These are phyloP conservation scores for Rhea americana DNA, from an alignment of 2,113 vertebrate species.

Conservation along the genomic window DNA sequence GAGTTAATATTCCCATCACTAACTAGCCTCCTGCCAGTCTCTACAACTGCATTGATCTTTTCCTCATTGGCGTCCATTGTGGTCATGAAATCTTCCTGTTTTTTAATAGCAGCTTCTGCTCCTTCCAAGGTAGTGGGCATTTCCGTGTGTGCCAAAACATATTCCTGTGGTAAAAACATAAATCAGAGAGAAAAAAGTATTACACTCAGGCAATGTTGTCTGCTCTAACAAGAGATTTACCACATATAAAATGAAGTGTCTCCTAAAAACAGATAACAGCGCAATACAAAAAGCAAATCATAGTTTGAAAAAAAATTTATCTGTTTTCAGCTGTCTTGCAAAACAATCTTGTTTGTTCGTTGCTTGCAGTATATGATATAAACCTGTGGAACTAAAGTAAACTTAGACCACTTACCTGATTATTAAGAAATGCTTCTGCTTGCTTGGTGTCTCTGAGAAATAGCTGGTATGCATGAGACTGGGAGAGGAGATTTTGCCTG, in stretches of 20 bases:
- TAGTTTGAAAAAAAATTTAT: neutral
- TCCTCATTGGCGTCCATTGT: conserved; percentile 99
- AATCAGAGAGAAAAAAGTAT: neutral
- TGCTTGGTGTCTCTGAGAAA: conserved; percentile 98
- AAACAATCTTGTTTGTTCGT: neutral
- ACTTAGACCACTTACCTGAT: conserved; percentile 85
- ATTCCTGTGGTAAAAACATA: conserved; percentile 81
- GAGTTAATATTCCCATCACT: conserved; percentile 93
- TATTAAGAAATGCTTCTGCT: conserved; percentile 98
- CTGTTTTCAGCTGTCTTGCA: neutral
- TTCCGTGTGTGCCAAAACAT: conserved; percentile 95
- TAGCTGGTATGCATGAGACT: conserved; percentile 95
- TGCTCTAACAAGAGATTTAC: neutral
- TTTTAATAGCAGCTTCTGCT: conserved; percentile 96
- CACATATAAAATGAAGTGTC: neutral
- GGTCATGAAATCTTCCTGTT: conserved; percentile 99
- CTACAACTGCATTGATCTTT: conserved; percentile 94
- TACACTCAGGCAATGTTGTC: neutral
- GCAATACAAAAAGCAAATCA: neutral
- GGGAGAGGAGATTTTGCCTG: conserved; percentile 95
- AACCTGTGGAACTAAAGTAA: neutral
- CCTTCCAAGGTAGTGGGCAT: conserved; percentile 95
- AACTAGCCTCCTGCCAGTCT: conserved; percentile 90
- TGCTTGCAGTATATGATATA: neutral
- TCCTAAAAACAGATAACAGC: neutral